phyloP scores from a whole-genome alignment of 2,888 invertebrate species.

The Amphipoea lucens region DNA sequence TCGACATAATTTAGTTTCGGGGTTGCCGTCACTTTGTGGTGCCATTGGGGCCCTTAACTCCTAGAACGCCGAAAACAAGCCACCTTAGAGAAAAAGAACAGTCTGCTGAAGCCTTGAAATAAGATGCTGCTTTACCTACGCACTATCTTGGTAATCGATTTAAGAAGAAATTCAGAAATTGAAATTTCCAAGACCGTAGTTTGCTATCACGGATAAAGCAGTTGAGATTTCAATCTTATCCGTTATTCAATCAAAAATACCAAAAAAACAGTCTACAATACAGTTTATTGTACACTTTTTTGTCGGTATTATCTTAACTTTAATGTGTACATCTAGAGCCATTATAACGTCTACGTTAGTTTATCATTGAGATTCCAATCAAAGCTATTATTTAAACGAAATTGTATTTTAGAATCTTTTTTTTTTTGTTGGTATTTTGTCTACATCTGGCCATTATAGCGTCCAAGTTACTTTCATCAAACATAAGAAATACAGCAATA shows the following conservation, averaged over 20 bases:
- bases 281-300: neutral
- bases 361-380: neutral
- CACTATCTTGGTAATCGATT: constrained; percentile 2
- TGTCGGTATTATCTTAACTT: neutral
- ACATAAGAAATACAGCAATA: neutral
- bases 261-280: neutral
- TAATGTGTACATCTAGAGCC: neutral
- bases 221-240: too few species aligned
- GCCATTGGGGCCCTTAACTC: constrained; percentile 22
- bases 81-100: constrained; percentile 3
- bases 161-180: neutral
- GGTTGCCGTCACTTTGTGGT: neutral
- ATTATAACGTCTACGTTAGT: neutral
- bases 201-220: neutral
- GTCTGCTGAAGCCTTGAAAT: constrained; percentile 6
- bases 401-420: neutral
- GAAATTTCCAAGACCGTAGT: constrained; percentile 2
- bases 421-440: neutral
- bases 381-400: neutral
- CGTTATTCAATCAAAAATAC: too few species aligned
- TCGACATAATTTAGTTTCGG: constrained; percentile 6
- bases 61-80: constrained; percentile 13
- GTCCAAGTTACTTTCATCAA: neutral
- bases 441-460: neutral
- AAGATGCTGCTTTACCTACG: neutral